A percentile compares a stretch with the other conserved stretches of the same genome.
Conservation (phyloP, 2,888 invertebrate species). For the Tortricodes alternella region DNA sequence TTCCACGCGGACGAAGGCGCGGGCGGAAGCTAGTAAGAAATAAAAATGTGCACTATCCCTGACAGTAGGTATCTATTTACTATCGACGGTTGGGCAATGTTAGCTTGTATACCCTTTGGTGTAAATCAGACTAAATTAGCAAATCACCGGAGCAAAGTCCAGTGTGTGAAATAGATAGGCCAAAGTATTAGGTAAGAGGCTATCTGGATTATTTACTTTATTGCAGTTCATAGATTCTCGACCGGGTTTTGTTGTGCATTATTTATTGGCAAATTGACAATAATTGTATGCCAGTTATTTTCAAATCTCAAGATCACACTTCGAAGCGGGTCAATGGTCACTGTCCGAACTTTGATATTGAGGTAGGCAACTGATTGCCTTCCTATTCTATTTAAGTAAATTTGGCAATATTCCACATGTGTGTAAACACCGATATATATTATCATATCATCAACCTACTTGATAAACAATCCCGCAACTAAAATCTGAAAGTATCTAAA, state of each 20-base stretch:
- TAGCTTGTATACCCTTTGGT: too few species aligned
- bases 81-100: too few species aligned
- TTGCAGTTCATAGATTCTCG: too few species aligned
- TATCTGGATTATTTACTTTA: not conserved
- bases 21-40: too few species aligned
- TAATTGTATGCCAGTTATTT: not conserved
- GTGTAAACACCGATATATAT: conserved; percentile 11
- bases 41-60: too few species aligned
- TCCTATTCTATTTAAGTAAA: conserved; percentile 19
- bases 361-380: conserved; percentile 11
- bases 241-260: not conserved
- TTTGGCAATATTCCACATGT: conserved; percentile 24
- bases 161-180: not conserved
- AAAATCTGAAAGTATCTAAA: too few species aligned
- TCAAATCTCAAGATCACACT: conserved; percentile 5
- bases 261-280: not conserved
- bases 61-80: too few species aligned
- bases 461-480: not conserved
- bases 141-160: not conserved
- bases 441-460: not conserved
- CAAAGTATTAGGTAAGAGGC: too few species aligned
- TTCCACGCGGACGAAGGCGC: too few species aligned
- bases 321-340: conserved; percentile 15
- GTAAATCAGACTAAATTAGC: not conserved
- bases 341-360: conserved; percentile 25